Conservation (phyloP, 2,113 vertebrate species). For the Cyanistes caeruleus region DNA sequence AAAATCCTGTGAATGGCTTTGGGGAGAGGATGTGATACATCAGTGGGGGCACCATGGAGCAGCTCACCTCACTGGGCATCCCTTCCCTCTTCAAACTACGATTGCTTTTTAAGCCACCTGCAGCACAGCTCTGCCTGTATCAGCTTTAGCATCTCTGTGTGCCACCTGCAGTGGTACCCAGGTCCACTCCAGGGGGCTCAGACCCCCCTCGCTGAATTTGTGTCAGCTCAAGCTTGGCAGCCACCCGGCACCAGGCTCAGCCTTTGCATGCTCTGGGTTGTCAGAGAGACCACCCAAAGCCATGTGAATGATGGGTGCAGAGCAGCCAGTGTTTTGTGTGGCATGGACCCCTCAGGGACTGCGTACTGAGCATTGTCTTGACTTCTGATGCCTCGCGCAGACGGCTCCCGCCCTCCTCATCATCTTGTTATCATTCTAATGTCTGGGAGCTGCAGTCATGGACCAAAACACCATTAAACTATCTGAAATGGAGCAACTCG, state of each 20-base stretch:
- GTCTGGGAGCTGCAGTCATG: slow-evolving; percentile 49
- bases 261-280: background rate
- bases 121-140: background rate
- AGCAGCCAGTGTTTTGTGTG: background rate
- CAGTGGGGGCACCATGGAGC: background rate
- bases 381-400: background rate
- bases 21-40: background rate
- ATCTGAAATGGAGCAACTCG: slow-evolving; percentile 53
- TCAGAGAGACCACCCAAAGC: background rate
- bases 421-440: slow-evolving; percentile 46
- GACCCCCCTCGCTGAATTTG: no score
- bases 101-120: background rate
- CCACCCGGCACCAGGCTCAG: rapidly evolving
- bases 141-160: rapidly evolving
- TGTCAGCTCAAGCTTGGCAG: rapidly evolving
- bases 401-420: slow-evolving; percentile 41
- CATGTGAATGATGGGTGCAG: rapidly evolving
- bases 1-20: background rate
- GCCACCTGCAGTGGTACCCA: background rate
- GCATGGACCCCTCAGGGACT: background rate
- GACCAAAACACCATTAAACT: slow-evolving; percentile 63
- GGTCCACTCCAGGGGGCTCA: background rate
- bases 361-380: rapidly evolving
- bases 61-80: background rate
- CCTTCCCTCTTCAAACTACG: background rate